Base-by-base conservation (phyloP, 1,140 invertebrate species). In the Charaxes varanes region DNA sequence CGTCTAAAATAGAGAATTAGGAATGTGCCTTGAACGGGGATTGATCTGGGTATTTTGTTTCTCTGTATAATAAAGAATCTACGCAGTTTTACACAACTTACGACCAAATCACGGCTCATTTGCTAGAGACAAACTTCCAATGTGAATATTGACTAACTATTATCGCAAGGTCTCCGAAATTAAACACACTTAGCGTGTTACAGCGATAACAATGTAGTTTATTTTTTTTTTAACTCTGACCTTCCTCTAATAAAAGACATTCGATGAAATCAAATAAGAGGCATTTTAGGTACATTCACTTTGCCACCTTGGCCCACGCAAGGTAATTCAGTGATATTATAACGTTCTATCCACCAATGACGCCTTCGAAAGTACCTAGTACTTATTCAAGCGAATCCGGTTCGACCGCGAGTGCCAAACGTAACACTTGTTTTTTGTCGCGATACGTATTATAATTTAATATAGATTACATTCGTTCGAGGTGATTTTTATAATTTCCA, bases 301-400 rank as follows among this genome's bases (percentile, higher is more conserved):
- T 67, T 56, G 41, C 60, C 62, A 62, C 71, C 76, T 82, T 82
- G 73, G 76, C 71, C 73, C 57, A 70, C 56, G 65, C 73, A 77
- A 78, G 71, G 78, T 70, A 67, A 78, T 67, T 78, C 63, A 69
- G 69, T 77, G 65, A 71, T 76, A 77, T 77, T 74, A 73, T 69
- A 71, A 71, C 57, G 54, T 44, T 67, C 50, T 64, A 71, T 67
- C 69, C 60, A 47, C 72, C 70, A 78, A 78, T 76, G 66, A 77
- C 62, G 53, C 55, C 55, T 58, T 65, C 59, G 69, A 78, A 78
- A 81, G 69, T 70, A 61, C 61, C 70, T 71, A 71, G 68, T 50
- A 40, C 47, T 58, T 56, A 62, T 62, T 66, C 62, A 59, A 55
- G 36, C 53, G 34, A 47, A 61, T 60, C 66, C 64, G 63, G 61